Evolutionary conservation across 2,888 invertebrate species (phyloP).

Genomic region (Andricus curvator): DNA sequence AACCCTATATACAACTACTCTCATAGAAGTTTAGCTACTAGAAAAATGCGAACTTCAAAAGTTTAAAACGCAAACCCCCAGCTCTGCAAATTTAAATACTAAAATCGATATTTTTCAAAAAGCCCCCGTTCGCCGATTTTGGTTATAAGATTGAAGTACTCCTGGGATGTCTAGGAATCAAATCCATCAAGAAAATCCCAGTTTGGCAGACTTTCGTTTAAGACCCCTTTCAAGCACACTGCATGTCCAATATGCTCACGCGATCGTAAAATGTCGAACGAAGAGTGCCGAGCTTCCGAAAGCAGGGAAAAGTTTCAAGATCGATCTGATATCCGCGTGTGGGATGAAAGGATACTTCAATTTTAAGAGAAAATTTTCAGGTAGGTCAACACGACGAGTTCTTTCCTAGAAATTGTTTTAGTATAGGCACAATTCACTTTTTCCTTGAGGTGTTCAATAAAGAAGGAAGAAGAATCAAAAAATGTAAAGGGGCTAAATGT

Average conservation of each 20-base stretch:
- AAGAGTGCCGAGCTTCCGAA: slow-evolving; percentile 20
- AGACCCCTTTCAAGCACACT: no score
- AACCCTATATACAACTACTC: no score
- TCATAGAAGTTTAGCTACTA: no score
- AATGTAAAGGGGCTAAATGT: background rate
- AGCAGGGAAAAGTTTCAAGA: slow-evolving; percentile 17
- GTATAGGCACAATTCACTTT: background rate
- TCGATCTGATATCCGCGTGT: slow-evolving; percentile 7
- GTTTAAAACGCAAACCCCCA: no score
- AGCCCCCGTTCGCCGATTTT: no score
- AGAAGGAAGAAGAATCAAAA: background rate
- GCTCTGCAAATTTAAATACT: no score
- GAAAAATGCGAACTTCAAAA: no score
- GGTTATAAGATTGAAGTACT: no score
- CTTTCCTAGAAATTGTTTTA: slow-evolving; percentile 4
- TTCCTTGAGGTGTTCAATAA: background rate
- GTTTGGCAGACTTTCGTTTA: no score
- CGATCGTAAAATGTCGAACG: slow-evolving; percentile 23
- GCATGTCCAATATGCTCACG: background rate
- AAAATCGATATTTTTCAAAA: no score
- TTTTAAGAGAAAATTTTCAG: slow-evolving; percentile 4
- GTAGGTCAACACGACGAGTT: background rate
- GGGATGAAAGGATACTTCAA: background rate
- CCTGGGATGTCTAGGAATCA: no score
- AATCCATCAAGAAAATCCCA: no score